Conservation (phyloP, 2,888 invertebrate species). For the Tetrapedia diversipes region DNA sequence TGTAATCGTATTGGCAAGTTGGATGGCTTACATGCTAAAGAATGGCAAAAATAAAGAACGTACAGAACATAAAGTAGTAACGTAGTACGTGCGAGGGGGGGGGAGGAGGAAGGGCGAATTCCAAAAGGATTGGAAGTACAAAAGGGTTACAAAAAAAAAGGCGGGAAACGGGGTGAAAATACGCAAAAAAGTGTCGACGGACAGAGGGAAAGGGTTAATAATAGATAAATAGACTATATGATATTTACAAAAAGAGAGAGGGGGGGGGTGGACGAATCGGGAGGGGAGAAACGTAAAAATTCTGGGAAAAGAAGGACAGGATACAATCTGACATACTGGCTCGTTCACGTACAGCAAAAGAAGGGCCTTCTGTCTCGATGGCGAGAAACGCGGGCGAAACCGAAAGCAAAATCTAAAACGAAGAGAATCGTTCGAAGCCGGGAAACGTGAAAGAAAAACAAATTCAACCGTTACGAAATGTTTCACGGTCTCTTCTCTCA, state of each 20-base stretch:
- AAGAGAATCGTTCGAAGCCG: not conserved
- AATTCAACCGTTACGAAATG: slow-evolving; percentile 4
- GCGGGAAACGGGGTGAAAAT: not conserved
- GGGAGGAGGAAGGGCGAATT: slow-evolving; percentile 47
- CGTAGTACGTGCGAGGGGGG: slow-evolving; percentile 72
- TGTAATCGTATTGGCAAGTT: slow-evolving; percentile 82
- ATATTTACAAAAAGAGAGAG: slow-evolving; percentile 71
- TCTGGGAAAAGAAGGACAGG: slow-evolving; percentile 35
- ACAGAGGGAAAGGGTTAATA: slow-evolving; percentile 52
- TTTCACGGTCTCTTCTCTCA: not conserved
- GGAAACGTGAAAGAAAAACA: not conserved
- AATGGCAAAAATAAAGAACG: slow-evolving; percentile 73
- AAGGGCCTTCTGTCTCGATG: slow-evolving; percentile 61
- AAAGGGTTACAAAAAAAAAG: slow-evolving; percentile 40
- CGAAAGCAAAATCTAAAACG: slow-evolving; percentile 17
- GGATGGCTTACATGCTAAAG: slow-evolving; percentile 80
- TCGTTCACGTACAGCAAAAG: slow-evolving; percentile 61
- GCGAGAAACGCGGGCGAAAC: slow-evolving; percentile 36
- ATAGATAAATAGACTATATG: slow-evolving; percentile 73
- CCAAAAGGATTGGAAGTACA: slow-evolving; percentile 16
- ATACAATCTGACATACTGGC: slow-evolving; percentile 67
- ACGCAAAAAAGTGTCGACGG: too few species aligned
- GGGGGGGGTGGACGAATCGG: slow-evolving; percentile 10
- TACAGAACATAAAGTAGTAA: slow-evolving; percentile 73
- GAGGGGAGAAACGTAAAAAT: slow-evolving; percentile 14